Percentiles rank a stretch among this genome's conserved stretches.
These are phyloP conservation scores for Cactoblastis cactorum DNA, from an alignment of 2,888 invertebrate species.

Conservation along the genomic window DNA sequence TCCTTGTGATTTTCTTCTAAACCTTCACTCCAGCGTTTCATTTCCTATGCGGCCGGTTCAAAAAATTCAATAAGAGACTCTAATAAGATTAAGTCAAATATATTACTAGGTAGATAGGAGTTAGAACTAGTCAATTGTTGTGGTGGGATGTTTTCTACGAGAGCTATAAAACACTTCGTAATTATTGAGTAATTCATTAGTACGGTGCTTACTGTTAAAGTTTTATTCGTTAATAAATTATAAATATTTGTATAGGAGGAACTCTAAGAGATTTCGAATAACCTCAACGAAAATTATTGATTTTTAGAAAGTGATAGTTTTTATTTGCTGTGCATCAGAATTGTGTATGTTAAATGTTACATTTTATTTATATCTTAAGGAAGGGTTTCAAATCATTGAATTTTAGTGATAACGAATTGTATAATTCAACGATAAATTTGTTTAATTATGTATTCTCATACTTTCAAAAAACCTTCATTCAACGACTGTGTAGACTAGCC, in stretches of 20 bases:
- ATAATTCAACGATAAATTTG: slow-evolving; percentile 50
- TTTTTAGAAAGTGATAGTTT: slow-evolving; percentile 42
- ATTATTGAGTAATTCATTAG: slow-evolving; percentile 56
- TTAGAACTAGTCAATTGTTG: slow-evolving; percentile 77
- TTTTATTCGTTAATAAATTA: slow-evolving; percentile 57
- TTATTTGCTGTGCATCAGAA: slow-evolving; percentile 37
- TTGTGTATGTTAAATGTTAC: slow-evolving; percentile 44
- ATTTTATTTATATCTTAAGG: slow-evolving; percentile 43
- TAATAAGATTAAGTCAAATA: slow-evolving; percentile 59
- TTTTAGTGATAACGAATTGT: slow-evolving; percentile 36
- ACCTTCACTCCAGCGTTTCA: slow-evolving; percentile 33
- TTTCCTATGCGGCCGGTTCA: slow-evolving; percentile 72
- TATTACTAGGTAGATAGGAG: slow-evolving; percentile 64
- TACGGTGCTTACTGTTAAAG: slow-evolving; percentile 73
- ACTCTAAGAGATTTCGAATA: slow-evolving; percentile 45
- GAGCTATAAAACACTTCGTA: slow-evolving; percentile 59
- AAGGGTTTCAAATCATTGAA: slow-evolving; percentile 68
- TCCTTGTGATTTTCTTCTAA: slow-evolving; percentile 35
- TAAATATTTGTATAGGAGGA: slow-evolving; percentile 36
- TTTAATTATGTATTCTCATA: slow-evolving; percentile 40
- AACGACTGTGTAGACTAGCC: slow-evolving; percentile 66
- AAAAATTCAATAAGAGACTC: slow-evolving; percentile 62
- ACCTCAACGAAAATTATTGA: slow-evolving; percentile 62
- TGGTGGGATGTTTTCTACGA: slow-evolving; percentile 73
- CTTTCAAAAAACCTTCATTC: slow-evolving; percentile 50